phyloP scores from a whole-genome alignment of 2,113 vertebrate species.

The Megaceryle torquata region DNA sequence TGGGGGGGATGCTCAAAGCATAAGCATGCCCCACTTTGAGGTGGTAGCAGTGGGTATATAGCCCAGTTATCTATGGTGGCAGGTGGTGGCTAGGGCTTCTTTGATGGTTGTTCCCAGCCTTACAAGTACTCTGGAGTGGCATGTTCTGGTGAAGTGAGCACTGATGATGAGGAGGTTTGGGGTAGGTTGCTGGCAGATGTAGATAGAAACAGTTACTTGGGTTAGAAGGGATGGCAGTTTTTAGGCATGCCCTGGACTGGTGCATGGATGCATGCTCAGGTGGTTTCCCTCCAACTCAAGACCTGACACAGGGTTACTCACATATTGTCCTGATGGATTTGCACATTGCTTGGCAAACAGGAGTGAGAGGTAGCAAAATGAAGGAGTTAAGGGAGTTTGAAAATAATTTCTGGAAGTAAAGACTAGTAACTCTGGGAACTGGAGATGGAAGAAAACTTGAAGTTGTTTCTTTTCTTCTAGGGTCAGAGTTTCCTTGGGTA shows the following conservation, averaged over 20 bases:
- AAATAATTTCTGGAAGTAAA: neutral
- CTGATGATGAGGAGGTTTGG: neutral
- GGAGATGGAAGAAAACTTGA: neutral
- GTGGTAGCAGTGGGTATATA: neutral
- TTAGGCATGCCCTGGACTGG: neutral
- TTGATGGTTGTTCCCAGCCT: neutral
- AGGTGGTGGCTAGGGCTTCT: neutral
- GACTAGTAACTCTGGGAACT: neutral
- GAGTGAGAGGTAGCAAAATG: neutral
- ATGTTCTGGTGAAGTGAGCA: neutral
- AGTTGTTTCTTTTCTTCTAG: constrained; percentile 13
- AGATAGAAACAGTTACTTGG: neutral
- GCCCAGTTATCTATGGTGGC: accelerated
- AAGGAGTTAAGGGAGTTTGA: neutral
- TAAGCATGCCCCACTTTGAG: neutral
- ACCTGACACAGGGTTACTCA: neutral
- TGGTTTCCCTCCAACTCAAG: neutral
- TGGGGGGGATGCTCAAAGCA: too few species aligned
- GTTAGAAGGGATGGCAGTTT: neutral
- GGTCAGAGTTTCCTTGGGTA: neutral
- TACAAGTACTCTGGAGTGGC: neutral
- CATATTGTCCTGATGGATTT: neutral
- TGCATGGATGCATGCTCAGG: neutral
- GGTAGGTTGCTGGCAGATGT: neutral
- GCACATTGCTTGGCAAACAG: accelerated